Evolutionary conservation across 1,140 invertebrate genomes (phyloP).

Genomic region (Drosophila jambulina): DNA sequence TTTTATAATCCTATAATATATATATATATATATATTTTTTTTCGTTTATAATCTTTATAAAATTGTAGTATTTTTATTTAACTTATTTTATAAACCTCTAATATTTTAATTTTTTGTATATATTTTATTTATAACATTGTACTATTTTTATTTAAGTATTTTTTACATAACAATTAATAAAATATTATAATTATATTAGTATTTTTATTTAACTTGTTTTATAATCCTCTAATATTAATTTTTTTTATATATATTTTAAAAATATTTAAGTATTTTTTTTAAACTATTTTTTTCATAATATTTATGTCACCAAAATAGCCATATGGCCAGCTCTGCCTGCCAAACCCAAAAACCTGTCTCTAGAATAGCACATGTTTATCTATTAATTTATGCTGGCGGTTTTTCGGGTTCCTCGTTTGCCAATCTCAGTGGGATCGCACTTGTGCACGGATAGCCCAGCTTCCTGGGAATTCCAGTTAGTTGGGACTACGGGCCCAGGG

Average conservation of each 20-base stretch:
- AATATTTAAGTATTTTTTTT: too few species aligned
- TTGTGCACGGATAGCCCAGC: constrained; percentile 39
- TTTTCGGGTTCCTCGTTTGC: constrained; percentile 57
- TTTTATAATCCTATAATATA: too few species aligned
- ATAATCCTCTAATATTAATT: too few species aligned
- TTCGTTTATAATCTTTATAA: too few species aligned
- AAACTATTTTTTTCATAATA: not conserved
- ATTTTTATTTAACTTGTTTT: too few species aligned
- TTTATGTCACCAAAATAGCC: not conserved
- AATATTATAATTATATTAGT: not conserved
- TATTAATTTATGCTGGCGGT: constrained; percentile 80
- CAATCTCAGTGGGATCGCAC: constrained; percentile 59
- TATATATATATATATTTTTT: too few species aligned
- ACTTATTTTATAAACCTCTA: too few species aligned
- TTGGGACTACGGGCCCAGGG: not conserved
- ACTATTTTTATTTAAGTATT: too few species aligned
- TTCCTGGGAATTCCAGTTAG: constrained; percentile 39
- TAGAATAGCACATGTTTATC: constrained; percentile 72
- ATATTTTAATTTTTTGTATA: too few species aligned
- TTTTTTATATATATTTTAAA: too few species aligned
- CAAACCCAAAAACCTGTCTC: constrained; percentile 30
- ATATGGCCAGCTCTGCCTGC: constrained; percentile 1
- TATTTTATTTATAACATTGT: too few species aligned
- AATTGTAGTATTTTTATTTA: not conserved
- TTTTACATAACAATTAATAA: too few species aligned